phyloP scores from a whole-genome alignment of 1,140 invertebrate genomes.

The Aricia agestis region DNA sequence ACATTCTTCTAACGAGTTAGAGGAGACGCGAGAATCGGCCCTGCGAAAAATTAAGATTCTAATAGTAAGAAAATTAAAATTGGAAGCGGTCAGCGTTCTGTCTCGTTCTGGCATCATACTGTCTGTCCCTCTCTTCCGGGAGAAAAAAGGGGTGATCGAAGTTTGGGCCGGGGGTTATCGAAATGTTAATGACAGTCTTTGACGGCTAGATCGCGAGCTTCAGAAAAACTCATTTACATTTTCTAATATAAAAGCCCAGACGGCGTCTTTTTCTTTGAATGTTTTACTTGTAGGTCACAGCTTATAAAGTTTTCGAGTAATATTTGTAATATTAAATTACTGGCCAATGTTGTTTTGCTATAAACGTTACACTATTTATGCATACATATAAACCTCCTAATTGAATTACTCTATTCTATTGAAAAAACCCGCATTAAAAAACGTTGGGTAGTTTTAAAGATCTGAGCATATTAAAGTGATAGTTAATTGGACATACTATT shows the following conservation, averaged over 20 bases:
- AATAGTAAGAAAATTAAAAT: conserved; percentile 75
- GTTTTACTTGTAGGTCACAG: conserved; percentile 3
- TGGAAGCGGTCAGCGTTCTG: conserved; percentile 56
- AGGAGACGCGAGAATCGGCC: conserved; percentile 34
- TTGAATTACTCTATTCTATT: too few species aligned
- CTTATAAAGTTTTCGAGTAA: not conserved
- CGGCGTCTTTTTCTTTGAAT: not conserved
- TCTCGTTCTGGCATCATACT: conserved; percentile 38
- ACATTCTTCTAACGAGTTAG: conserved; percentile 27
- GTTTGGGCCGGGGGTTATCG: conserved; percentile 53
- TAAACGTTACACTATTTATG: too few species aligned
- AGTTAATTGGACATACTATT: too few species aligned
- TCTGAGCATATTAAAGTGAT: too few species aligned
- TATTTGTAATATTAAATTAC: too few species aligned
- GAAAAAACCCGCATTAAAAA: too few species aligned
- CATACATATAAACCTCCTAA: too few species aligned
- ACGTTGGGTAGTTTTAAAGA: too few species aligned
- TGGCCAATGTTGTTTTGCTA: too few species aligned
- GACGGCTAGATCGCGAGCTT: conserved; percentile 32
- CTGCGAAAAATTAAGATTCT: conserved; percentile 73
- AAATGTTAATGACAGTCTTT: conserved; percentile 58
- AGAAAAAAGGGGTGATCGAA: conserved; percentile 67
- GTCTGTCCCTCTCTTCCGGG: conserved; percentile 40
- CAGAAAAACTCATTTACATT: conserved; percentile 37
- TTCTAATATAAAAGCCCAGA: conserved; percentile 24